Conservation (phyloP, 2,113 vertebrate species). For the Lamprologus speciosus region DNA sequence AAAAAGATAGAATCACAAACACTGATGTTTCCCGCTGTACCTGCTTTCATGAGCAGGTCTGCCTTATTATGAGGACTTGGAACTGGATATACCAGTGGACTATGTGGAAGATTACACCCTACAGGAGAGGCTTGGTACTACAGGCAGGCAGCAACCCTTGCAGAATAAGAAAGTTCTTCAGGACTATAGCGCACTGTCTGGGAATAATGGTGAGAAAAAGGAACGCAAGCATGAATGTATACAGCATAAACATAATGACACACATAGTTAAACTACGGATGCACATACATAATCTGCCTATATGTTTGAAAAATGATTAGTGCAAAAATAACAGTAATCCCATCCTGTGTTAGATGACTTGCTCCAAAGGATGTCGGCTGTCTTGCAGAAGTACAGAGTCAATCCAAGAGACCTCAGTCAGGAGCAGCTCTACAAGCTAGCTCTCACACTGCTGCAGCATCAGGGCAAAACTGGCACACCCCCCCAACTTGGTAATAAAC, state of each 20-base stretch:
- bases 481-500: neutral
- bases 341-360: conserved; percentile 43
- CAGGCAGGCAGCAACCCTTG: conserved; percentile 31
- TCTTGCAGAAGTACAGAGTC: conserved; percentile 76
- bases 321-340: neutral
- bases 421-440: conserved; percentile 81
- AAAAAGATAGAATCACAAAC: neutral
- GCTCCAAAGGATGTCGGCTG: conserved; percentile 73
- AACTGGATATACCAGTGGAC: conserved; percentile 64
- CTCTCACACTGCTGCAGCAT: conserved; percentile 73
- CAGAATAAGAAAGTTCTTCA: conserved; percentile 62
- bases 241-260: neutral
- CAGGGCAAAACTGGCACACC: conserved; percentile 43
- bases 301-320: neutral
- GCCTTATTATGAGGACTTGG: conserved; percentile 67
- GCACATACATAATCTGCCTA: neutral
- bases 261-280: neutral
- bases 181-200: conserved; percentile 36
- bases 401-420: conserved; percentile 80
- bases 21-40: neutral
- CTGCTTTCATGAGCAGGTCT: conserved; percentile 22
- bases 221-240: neutral
- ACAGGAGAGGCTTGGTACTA: conserved; percentile 47
- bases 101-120: conserved; percentile 69
- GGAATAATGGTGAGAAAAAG: conserved; percentile 54